phyloP scores from a whole-genome alignment of 92 coral and sea anemone species.

The Epizoanthus fatuus region DNA sequence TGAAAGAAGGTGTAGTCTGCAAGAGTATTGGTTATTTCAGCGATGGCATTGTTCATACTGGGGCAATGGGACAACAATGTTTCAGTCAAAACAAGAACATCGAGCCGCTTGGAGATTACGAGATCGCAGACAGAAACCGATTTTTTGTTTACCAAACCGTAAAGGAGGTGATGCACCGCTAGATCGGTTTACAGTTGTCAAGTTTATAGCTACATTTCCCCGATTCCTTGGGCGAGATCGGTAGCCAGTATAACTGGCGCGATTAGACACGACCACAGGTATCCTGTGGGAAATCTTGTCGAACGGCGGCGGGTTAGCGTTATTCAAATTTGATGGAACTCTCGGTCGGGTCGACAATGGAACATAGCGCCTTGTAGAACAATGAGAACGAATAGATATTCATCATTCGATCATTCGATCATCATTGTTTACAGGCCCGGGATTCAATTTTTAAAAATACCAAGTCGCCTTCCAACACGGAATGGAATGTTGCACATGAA shows the following conservation, averaged over 20 bases:
- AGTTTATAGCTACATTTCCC: too few relatives aligned
- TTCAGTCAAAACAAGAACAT: slow-evolving; percentile 9
- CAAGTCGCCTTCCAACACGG: background rate
- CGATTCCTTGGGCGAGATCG: background rate
- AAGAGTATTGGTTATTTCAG: slow-evolving; percentile 1
- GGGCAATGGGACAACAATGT: background rate
- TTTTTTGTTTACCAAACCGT: background rate
- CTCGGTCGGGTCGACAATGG: background rate
- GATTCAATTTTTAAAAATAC: slow-evolving; percentile 5
- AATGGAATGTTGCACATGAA: background rate
- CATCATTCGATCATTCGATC: too few relatives aligned
- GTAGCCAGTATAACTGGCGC: background rate
- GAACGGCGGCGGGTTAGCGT: background rate
- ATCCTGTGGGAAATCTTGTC: background rate
- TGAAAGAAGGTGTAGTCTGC: background rate
- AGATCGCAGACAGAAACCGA: background rate
- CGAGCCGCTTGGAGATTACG: background rate
- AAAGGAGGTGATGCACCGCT: too few relatives aligned
- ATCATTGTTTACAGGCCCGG: background rate
- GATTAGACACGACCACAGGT: background rate
- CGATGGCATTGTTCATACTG: too few relatives aligned
- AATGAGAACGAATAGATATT: background rate
- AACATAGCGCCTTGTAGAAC: background rate
- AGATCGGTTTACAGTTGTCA: too few relatives aligned
- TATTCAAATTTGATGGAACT: background rate